A percentile compares a stretch with the other conserved stretches of the same genome.
Conservation (phyloP, 2,797 vertebrate genomes). For the Naso thynnoides region DNA sequence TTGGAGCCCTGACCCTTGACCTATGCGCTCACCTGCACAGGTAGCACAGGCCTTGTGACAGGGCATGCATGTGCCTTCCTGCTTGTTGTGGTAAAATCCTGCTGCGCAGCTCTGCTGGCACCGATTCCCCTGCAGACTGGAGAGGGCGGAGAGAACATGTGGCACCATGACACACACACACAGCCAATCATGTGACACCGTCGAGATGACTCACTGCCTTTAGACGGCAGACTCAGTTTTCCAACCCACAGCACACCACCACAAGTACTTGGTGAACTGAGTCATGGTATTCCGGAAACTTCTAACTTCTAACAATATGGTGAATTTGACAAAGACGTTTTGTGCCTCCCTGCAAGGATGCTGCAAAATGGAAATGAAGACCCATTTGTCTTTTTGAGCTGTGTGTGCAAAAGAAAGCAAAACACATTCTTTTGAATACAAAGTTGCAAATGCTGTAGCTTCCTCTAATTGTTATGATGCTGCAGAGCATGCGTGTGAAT, state of each 20-base stretch:
- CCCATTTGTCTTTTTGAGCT: conserved; percentile 18
- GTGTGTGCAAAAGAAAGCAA: background rate
- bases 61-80: conserved; percentile 86
- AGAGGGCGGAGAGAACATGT: conserved; percentile 67
- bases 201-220: conserved; percentile 68
- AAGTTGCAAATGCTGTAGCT: conserved; percentile 22
- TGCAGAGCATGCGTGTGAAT: conserved; percentile 17
- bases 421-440: conserved; percentile 3
- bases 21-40: conserved; percentile 89
- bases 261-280: conserved; percentile 54
- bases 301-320: conserved; percentile 44
- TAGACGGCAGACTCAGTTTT: conserved; percentile 46
- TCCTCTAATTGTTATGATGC: conserved; percentile 42
- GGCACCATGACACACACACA: conserved; percentile 60
- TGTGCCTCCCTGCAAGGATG: conserved; percentile 32
- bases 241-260: conserved; percentile 66
- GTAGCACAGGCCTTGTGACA: conserved; percentile 92
- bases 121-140: conserved; percentile 91
- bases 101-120: conserved; percentile 88
- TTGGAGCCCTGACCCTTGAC: background rate
- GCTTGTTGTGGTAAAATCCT: conserved; percentile 87
- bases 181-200: conserved; percentile 65
- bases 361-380: conserved; percentile 25
- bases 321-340: conserved; percentile 28
- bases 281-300: conserved; percentile 46